These are phyloP conservation scores for Hephaestus fuliginosus DNA, from an alignment of 2,797 vertebrate genomes.

Conservation along the genomic window DNA sequence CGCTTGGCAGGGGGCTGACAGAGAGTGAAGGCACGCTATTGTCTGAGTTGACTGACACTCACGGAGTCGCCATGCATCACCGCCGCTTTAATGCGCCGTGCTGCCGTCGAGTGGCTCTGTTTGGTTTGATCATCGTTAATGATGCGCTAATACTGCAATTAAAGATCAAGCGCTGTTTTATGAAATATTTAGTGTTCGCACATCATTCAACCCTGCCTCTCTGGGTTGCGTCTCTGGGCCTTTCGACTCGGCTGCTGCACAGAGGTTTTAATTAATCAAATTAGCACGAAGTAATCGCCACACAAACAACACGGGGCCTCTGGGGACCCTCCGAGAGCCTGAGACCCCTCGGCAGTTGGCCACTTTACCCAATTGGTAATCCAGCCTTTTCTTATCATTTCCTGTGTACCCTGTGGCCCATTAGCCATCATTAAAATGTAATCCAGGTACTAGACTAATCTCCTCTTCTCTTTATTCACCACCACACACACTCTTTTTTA, in stretches of 20 bases:
- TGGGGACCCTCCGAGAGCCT: rapidly evolving
- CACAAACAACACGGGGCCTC: not conserved
- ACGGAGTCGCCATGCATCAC: slow-evolving; percentile 28
- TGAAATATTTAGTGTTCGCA: slow-evolving; percentile 65
- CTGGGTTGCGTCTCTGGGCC: slow-evolving; percentile 13
- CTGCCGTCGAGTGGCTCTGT: slow-evolving; percentile 38
- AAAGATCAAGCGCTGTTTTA: slow-evolving; percentile 71
- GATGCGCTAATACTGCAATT: slow-evolving; percentile 66
- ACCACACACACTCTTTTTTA: no score
- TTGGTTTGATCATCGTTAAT: slow-evolving; percentile 68
- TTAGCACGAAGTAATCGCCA: slow-evolving; percentile 25
- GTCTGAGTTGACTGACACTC: slow-evolving; percentile 55
- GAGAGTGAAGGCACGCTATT: slow-evolving; percentile 31
- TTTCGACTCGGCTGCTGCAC: slow-evolving; percentile 38
- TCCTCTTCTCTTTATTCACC: not conserved
- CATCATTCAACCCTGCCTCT: slow-evolving; percentile 33
- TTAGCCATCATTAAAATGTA: not conserved
- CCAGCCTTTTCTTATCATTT: not conserved
- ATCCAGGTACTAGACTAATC: not conserved
- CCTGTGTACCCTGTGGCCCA: not conserved
- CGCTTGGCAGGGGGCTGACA: slow-evolving; percentile 46
- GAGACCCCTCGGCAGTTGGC: not conserved
- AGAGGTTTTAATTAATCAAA: slow-evolving; percentile 27
- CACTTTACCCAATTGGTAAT: not conserved
- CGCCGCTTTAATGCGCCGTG: slow-evolving; percentile 25